These are phyloP conservation scores for Trisateles emortualis DNA, from an alignment of 2,888 invertebrate species.

Conservation along the genomic window DNA sequence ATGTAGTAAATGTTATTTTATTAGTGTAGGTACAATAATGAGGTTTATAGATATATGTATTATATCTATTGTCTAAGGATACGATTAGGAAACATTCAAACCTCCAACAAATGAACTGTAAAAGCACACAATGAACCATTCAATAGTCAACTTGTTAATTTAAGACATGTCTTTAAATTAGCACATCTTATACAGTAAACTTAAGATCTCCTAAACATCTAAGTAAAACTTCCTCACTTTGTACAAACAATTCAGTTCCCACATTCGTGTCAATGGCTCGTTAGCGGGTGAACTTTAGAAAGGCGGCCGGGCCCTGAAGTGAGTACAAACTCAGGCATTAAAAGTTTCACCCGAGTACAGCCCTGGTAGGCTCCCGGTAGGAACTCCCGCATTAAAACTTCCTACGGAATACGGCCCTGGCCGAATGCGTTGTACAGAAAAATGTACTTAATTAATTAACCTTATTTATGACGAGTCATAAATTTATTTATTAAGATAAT, in stretches of 20 bases:
- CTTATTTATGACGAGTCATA: slow-evolving; percentile 47
- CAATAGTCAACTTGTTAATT: slow-evolving; percentile 8
- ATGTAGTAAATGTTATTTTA: too few relatives aligned
- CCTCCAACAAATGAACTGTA: not conserved
- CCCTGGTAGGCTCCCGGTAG: slow-evolving; percentile 27
- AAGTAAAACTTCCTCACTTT: slow-evolving; percentile 36
- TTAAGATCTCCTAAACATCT: slow-evolving; percentile 41
- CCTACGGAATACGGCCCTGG: slow-evolving; percentile 64
- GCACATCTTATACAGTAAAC: slow-evolving; percentile 46
- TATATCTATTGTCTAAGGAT: too few relatives aligned
- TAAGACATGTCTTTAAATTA: slow-evolving; percentile 31
- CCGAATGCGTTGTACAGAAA: slow-evolving; percentile 73
- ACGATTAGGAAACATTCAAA: too few relatives aligned
- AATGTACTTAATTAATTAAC: slow-evolving; percentile 64
- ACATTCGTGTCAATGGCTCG: slow-evolving; percentile 54
- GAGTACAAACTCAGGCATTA: slow-evolving; percentile 21
- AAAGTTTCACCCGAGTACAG: slow-evolving; percentile 19
- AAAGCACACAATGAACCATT: slow-evolving; percentile 4
- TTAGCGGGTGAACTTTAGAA: slow-evolving; percentile 51
- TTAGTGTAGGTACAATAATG: too few relatives aligned
- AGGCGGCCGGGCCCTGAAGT: slow-evolving; percentile 29
- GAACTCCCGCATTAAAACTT: slow-evolving; percentile 77
- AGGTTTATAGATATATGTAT: too few relatives aligned
- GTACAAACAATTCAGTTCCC: slow-evolving; percentile 47
- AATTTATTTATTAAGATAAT: slow-evolving; percentile 51